Evolutionary conservation across 2,113 vertebrate genomes (phyloP), one percentile per base, ranked within the genome.

Genomic region (Nerophis ophidion): DNA sequence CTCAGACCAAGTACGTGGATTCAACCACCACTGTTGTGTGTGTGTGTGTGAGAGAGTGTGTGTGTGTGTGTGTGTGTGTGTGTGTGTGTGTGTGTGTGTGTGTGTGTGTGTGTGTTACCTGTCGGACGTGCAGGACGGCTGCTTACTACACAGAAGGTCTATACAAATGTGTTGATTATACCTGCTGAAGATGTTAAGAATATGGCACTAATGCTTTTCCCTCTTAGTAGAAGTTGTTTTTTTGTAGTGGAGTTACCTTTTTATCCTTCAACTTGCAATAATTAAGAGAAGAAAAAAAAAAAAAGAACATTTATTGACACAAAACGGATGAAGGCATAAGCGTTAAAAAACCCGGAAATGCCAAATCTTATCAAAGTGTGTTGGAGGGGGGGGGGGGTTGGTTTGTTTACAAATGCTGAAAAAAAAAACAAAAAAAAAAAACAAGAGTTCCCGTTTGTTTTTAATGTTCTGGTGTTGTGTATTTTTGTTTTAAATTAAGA

Each of bases 201-300:
- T 93, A 94, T 94, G 94, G 94, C 95, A 97, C 95, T 95, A 98
- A 95, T 95, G 86, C 87, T 95, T 94, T 90, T 77, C 72, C 73
- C 70, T 86, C 79, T 85, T 76, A 83, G 85, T 89, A 77, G 81
- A 86, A 82, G 79, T 84, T 69, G 45, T 82, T 83, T 80, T 82
- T 81, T 80, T 87, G 84, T 81, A 88, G 88, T 78, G 73, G 74
- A 86, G 60, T 79, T 83, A 73, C 86, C 78, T 90, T 91, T 89
- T 89, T 90, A 89, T 89, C 77, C 84, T 89, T 84, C 67, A 79
- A 90, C 81, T 82, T 86, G 86, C 90, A 91, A 89, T 90, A 91
- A 90, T 88, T 82, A 86, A 76, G 75, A 79, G 76, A 75, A 84
- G 79, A 81, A 53, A 86, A 83, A 79, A 77, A 75, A 84, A 80